Percentiles rank a stretch among this genome's conserved stretches.
phyloP scores from a whole-genome alignment of 2,888 invertebrate species.

The Barypeithes pellucidus region DNA sequence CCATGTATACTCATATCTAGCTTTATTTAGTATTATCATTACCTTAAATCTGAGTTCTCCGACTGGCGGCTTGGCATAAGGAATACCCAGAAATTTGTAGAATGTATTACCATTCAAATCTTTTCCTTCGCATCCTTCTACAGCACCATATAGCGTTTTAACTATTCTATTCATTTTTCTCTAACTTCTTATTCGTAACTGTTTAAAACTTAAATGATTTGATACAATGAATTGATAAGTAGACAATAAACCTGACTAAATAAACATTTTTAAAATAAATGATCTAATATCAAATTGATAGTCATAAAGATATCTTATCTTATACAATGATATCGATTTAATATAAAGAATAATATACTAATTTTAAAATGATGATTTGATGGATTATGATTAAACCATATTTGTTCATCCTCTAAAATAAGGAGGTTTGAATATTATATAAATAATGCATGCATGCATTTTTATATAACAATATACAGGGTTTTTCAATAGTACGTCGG shows the following conservation, averaged over 20 bases:
- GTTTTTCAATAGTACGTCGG: too few species aligned
- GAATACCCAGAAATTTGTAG: slow-evolving; percentile 52
- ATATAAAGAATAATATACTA: too few species aligned
- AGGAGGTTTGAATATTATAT: too few species aligned
- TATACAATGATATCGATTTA: not conserved
- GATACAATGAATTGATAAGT: not conserved
- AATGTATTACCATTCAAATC: slow-evolving; percentile 43
- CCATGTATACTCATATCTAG: too few species aligned
- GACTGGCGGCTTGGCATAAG: slow-evolving; percentile 55
- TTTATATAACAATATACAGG: too few species aligned
- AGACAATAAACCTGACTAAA: not conserved
- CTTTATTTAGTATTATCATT: too few species aligned
- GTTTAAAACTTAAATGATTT: not conserved
- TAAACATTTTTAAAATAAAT: not conserved
- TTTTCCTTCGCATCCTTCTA: slow-evolving; percentile 27
- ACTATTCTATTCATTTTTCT: slow-evolving; percentile 31
- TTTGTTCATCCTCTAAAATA: too few species aligned
- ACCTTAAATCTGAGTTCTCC: slow-evolving; percentile 54
- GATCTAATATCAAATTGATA: not conserved
- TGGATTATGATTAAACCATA: too few species aligned
- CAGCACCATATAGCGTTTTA: slow-evolving; percentile 44
- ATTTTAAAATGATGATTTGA: too few species aligned
- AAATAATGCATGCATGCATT: too few species aligned
- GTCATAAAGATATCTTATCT: slow-evolving; percentile 17
- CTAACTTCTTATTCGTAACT: not conserved